Percentiles rank a stretch among this genome's conserved stretches.
Evolutionary conservation across 2,888 invertebrate genomes (phyloP).

Genomic region (Xestia sexstrigata): DNA sequence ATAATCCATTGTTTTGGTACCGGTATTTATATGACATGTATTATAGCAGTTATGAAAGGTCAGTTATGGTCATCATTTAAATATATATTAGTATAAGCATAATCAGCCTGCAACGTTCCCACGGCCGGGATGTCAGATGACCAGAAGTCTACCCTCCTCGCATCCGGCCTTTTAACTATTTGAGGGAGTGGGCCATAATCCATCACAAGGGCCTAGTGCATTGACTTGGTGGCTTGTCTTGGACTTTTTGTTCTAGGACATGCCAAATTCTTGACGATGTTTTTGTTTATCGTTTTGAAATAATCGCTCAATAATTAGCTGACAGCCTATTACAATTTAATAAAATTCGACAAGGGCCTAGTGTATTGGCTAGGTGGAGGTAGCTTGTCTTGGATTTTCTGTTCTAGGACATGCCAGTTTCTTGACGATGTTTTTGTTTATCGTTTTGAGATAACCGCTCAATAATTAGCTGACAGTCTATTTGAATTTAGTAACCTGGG

Average conservation of each 20-base stretch:
- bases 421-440: neutral
- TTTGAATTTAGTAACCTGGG: neutral
- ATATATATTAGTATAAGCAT: neutral
- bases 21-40: constrained; percentile 69
- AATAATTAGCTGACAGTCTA: too few relatives aligned
- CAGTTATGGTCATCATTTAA: constrained; percentile 3
- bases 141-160: neutral
- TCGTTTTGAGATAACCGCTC: too few relatives aligned
- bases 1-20: constrained; percentile 68
- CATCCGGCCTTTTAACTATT: neutral
- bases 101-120: neutral
- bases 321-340: neutral
- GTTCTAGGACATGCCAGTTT: neutral
- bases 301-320: neutral
- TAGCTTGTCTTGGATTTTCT: neutral
- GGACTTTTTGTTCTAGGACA: neutral
- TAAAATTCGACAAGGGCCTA: neutral
- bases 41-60: constrained; percentile 79
- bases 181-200: neutral
- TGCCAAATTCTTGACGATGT: neutral
- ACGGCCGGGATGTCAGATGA: neutral
- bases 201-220: neutral
- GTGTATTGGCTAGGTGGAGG: neutral
- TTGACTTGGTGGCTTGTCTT: neutral
- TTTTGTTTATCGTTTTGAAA: neutral